Evolutionary conservation across 2,797 vertebrate species (phyloP).

Genomic region (Heterohyrax brucei): DNA sequence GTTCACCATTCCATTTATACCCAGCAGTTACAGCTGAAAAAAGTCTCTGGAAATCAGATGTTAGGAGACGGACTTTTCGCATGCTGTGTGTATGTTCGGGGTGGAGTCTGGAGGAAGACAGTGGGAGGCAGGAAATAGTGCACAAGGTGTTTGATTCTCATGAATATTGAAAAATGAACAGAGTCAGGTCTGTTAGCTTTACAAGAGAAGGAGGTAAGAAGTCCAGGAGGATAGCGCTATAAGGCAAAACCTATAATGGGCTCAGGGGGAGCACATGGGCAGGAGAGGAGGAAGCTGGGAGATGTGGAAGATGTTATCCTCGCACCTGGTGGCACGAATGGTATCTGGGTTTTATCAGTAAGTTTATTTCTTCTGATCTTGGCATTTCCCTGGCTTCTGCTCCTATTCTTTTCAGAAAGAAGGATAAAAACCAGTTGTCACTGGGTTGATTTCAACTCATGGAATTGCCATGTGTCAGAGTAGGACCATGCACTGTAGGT

Average conservation of each 20-base stretch:
- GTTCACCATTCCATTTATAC: background rate
- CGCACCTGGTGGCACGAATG: background rate
- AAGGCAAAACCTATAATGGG: background rate
- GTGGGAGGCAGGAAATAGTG: background rate
- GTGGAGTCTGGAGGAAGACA: background rate
- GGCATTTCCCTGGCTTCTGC: background rate
- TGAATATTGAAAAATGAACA: background rate
- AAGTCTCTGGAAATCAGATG: conserved; percentile 25
- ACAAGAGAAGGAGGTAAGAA: background rate
- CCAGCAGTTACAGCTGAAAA: background rate
- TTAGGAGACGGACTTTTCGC: background rate
- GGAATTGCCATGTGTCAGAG: no score
- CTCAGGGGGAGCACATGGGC: background rate
- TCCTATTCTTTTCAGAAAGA: background rate
- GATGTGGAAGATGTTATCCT: background rate
- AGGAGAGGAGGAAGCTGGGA: background rate
- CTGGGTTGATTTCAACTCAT: no score
- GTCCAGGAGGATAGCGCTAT: background rate
- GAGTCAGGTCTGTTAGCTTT: background rate
- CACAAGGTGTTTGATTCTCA: background rate
- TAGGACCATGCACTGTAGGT: no score
- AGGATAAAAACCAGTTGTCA: background rate
- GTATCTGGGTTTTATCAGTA: background rate
- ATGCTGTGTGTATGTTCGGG: background rate
- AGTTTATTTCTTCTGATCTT: background rate